Base-by-base conservation (phyloP, 2,888 invertebrate species). In the Netelia virgata region DNA sequence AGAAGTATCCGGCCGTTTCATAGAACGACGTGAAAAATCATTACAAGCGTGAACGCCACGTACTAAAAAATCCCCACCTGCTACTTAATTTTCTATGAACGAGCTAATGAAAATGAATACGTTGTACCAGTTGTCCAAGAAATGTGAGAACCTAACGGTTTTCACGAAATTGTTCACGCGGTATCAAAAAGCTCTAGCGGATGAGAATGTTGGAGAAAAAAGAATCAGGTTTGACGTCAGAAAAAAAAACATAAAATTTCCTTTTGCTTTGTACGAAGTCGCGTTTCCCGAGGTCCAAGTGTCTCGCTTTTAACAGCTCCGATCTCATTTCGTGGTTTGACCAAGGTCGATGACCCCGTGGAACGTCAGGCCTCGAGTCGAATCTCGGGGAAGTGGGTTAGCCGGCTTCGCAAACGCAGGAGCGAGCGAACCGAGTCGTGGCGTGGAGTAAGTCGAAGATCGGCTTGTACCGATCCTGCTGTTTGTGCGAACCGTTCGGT, bases 361-460 rank as follows among this genome's bases (percentile, higher is more conserved):
- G 57, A 10, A 10, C 61, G 20, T 23, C 36, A 63, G 66, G 80
- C 76, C 80, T 73, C 69, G 55, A 63, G 53, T 53, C 14, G 16
- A n/a, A 53, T 53, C 53, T 69, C 76, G 61, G 41, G 82, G 70
- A 89, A 88, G 88, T 89, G 85, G 88, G 88, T 88, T 87, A 89
- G 69, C 85, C 86, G 86, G 84, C 86, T 82, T 82, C 72, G 81
- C 78, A 80, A 84, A 88, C 82, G 87, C 87, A 88, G 88, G 88
- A 88, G 87, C 79, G 75, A 59, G 63, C 66, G n/a, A 47, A 59
- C n/a, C 70, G 73, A 70, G 43, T 36, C 16, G 63, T 36, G 47
- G 77, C 59, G 36, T 61, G 50, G 50, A 79, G 43, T 72, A 43
- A 73, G 43, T 84, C 84, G 66, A 78, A 75, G 70, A 78, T 78